Conservation (phyloP, 2,888 invertebrate species). For the Leucophenga montana region DNA sequence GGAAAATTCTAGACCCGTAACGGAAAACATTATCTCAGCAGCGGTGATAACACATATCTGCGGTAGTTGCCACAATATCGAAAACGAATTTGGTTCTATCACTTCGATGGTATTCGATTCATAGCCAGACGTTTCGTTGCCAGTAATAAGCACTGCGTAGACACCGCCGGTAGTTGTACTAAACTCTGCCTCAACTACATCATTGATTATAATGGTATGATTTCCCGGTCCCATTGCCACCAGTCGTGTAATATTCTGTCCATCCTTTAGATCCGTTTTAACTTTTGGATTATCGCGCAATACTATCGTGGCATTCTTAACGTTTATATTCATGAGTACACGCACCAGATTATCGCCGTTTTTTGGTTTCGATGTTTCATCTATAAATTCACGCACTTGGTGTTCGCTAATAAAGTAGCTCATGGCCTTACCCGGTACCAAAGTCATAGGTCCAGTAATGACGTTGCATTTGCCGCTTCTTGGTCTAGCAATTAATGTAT, state of each 20-base stretch:
- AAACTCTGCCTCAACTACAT: constrained; percentile 55
- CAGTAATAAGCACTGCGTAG: constrained; percentile 75
- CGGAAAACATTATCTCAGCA: constrained; percentile 96
- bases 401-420: constrained; percentile 64
- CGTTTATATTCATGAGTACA: constrained; percentile 62
- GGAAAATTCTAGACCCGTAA: constrained; percentile 96
- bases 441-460: constrained; percentile 49
- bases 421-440: constrained; percentile 60
- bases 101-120: constrained; percentile 55
- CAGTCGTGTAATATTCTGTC: constrained; percentile 52
- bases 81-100: constrained; percentile 82
- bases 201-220: constrained; percentile 50
- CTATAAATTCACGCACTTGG: constrained; percentile 58
- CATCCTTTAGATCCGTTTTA: constrained; percentile 30
- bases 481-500: constrained; percentile 71
- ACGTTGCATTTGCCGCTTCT: constrained; percentile 46
- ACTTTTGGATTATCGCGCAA: constrained; percentile 43
- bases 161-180: constrained; percentile 78
- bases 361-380: constrained; percentile 62
- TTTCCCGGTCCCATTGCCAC: constrained; percentile 52
- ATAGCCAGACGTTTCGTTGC: constrained; percentile 69
- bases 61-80: constrained; percentile 87
- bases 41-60: constrained; percentile 94
- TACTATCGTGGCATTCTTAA: constrained; percentile 47
- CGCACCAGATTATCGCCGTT: constrained; percentile 70